Evolutionary conservation across 2,113 vertebrate species (phyloP).

Genomic region (Tychaedon coryphoeus): DNA sequence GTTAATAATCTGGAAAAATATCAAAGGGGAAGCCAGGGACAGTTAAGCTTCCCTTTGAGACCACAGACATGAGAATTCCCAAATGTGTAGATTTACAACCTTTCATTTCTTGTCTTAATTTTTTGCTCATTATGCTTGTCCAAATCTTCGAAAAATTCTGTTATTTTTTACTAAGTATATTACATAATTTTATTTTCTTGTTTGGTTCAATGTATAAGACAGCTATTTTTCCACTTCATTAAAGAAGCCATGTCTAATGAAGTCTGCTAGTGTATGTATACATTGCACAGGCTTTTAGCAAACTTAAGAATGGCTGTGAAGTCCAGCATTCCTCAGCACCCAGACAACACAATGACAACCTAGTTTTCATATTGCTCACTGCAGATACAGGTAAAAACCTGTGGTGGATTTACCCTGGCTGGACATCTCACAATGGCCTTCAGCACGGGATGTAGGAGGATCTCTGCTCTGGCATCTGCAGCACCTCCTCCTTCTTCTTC

Average conservation of each 20-base stretch:
- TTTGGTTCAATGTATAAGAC: not conserved
- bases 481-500: not conserved
- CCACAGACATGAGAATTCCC: not conserved
- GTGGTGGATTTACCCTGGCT: not conserved
- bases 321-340: not conserved
- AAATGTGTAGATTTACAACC: not conserved
- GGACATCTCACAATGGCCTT: not conserved
- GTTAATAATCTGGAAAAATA: not conserved
- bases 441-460: not conserved
- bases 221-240: not conserved
- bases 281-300: not conserved
- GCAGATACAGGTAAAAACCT: not conserved
- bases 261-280: not conserved
- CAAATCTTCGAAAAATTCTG: not conserved
- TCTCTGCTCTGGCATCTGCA: not conserved
- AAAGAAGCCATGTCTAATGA: not conserved
- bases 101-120: not conserved
- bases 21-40: not conserved
- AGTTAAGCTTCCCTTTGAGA: not conserved
- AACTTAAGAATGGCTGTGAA: not conserved
- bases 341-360: not conserved
- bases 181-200: not conserved
- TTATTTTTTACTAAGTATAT: not conserved
- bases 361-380: not conserved
- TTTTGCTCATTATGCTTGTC: not conserved